phyloP scores from a whole-genome alignment of 2,113 vertebrate species.

The Ammospiza nelsoni region DNA sequence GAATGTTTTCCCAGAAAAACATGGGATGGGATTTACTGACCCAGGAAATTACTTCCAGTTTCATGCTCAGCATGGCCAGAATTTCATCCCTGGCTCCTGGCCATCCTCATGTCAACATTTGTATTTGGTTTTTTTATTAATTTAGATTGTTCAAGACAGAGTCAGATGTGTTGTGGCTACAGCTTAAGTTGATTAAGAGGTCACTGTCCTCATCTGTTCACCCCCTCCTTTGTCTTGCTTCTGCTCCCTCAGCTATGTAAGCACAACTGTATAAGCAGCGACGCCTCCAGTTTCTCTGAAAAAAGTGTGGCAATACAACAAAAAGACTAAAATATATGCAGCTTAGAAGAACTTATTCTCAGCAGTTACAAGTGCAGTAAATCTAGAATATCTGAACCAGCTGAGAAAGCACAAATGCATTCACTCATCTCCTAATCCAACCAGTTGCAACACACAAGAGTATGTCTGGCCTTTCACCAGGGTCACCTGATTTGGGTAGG shows the following conservation, averaged over 20 bases:
- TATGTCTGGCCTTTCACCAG: not conserved
- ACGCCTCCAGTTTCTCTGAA: not conserved
- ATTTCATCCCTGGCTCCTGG: not conserved
- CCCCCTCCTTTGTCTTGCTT: not conserved
- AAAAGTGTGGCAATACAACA: not conserved
- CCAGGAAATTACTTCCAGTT: not conserved
- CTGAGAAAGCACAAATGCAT: not conserved
- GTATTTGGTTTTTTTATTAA: not conserved
- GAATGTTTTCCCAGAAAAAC: not conserved
- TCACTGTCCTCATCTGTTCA: not conserved
- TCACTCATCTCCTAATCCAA: not conserved
- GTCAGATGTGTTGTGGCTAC: constrained; percentile 5
- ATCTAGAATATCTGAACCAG: not conserved
- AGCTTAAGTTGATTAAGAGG: constrained; percentile 18
- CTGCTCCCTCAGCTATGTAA: not conserved
- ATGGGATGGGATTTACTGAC: not conserved
- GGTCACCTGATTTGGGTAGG: not conserved
- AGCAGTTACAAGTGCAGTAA: not conserved
- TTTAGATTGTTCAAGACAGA: not conserved
- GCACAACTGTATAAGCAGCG: not conserved
- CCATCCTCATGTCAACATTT: not conserved
- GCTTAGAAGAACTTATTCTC: not conserved
- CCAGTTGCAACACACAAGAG: not conserved
- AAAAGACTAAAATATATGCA: not conserved
- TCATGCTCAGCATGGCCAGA: not conserved